Evolutionary conservation across 2,797 vertebrate genomes (phyloP).

Genomic region (Eidolon dupreanum): DNA sequence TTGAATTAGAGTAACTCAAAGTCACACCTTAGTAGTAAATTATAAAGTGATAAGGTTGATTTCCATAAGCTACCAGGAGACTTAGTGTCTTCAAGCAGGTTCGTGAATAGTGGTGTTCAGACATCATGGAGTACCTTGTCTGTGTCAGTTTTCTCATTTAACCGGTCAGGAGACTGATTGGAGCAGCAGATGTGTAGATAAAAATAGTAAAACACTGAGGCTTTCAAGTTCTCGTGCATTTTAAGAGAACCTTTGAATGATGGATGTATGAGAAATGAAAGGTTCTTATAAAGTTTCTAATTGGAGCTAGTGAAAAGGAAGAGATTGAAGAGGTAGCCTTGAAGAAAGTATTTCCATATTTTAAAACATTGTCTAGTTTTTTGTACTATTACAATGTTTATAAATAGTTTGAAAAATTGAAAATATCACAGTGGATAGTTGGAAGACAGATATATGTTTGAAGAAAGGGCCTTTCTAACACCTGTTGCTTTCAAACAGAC

Average conservation of each 20-base stretch:
- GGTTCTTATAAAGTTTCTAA: neutral
- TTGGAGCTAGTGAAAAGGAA: neutral
- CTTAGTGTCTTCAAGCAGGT: neutral
- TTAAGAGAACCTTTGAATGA: neutral
- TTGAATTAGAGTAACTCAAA: neutral
- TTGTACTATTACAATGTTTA: neutral
- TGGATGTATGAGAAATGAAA: neutral
- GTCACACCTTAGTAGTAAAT: neutral
- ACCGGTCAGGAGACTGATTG: neutral
- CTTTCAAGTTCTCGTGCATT: neutral
- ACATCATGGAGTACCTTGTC: neutral
- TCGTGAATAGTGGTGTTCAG: neutral
- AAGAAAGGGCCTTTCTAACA: constrained; percentile 23
- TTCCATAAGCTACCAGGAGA: neutral
- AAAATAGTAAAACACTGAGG: neutral
- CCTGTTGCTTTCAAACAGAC: constrained; percentile 57
- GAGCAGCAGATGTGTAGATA: neutral
- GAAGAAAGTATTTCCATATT: neutral
- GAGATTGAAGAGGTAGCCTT: neutral
- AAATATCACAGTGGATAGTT: neutral
- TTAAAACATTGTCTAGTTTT: neutral
- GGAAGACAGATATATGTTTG: neutral
- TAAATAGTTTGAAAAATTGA: neutral
- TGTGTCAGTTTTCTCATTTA: neutral
- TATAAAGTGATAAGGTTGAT: neutral